Percentiles rank a stretch among this genome's conserved stretches.
Conservation (phyloP, 2,797 vertebrate genomes). For the Morus bassanus region DNA sequence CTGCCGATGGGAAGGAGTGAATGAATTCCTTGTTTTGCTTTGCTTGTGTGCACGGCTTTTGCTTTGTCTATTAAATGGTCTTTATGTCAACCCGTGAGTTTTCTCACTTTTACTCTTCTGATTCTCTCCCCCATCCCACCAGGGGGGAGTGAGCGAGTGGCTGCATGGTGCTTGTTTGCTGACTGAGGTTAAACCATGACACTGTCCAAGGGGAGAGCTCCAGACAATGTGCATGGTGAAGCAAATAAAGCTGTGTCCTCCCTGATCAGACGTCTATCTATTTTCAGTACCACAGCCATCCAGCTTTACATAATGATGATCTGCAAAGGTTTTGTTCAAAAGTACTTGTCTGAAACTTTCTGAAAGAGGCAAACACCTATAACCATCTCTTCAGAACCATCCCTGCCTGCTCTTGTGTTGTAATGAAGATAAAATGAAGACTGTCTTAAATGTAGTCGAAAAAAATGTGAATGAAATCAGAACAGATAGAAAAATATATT, state of each 20-base stretch:
- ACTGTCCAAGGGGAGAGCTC: not conserved
- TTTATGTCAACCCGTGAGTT: too few relatives aligned
- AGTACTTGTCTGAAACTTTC: not conserved
- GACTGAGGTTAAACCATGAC: too few relatives aligned
- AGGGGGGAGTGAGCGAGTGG: too few relatives aligned
- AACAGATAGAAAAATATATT: not conserved
- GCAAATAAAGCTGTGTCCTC: not conserved
- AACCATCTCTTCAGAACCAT: not conserved
- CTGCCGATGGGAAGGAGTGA: too few relatives aligned
- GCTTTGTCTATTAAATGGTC: too few relatives aligned
- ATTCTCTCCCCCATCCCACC: too few relatives aligned
- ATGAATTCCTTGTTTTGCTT: too few relatives aligned
- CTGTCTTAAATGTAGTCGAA: not conserved
- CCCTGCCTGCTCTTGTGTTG: not conserved
- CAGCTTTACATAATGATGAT: not conserved
- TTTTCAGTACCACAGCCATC: rapidly evolving
- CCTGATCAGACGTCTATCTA: not conserved
- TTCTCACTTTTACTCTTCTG: too few relatives aligned
- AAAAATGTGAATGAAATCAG: not conserved
- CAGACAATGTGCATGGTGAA: rapidly evolving
- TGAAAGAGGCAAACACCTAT: too few relatives aligned
- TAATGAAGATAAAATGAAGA: not conserved
- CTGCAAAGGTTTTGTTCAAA: not conserved
- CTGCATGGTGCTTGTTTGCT: too few relatives aligned
- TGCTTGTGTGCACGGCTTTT: too few relatives aligned